Base-by-base conservation (phyloP, 2,888 invertebrate genomes). In the Nemurella pictetii region DNA sequence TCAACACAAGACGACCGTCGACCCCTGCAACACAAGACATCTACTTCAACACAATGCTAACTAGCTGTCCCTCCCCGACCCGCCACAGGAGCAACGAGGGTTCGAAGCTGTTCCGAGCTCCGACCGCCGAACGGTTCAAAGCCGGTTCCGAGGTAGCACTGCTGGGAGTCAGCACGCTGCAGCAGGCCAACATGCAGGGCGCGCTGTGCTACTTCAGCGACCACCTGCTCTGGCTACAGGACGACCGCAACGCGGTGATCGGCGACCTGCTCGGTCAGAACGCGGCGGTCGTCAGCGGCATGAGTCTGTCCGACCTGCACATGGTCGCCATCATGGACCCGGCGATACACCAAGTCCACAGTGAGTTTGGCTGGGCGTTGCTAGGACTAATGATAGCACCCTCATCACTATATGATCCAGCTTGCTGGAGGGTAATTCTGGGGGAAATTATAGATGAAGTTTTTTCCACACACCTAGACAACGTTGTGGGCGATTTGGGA, bases 161-260 rank as follows among this genome's bases (percentile, higher is more conserved):
- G 0, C 89, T 89, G 83, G 90, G 89, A 88, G 90, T 90, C 4
- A 90, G 91, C 0, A 90, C 90, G 83, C 89, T 92, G 26, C 91
- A 92, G 87, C 91, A 92, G 87, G 91, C 92, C 0, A 91, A 92
- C 82, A 93, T 95, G 84, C 92, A 94, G 87, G 95, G 96, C 5
- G 95, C 96, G 0, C 90, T 96, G 29, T 94, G 95, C 88, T 96
- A 96, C 91, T 96, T 96, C 89, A 95, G 96, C 86, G 94, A 95
- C 72, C 94, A 96, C 0, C 91, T 98, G 29, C 92, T 97, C 83
- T 98, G 97, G 98, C 92, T 97, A 0, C 94, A 95, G 88, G 94
- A 95, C 85, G 93, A 94, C 32, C 92, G 93, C 74, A 93, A 94
- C 84, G 94, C 96, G 0, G 94, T 96, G 0, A 94, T 97, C 12